phyloP scores from a whole-genome alignment of 2,797 vertebrate species.

The Sebastes nivosus region DNA sequence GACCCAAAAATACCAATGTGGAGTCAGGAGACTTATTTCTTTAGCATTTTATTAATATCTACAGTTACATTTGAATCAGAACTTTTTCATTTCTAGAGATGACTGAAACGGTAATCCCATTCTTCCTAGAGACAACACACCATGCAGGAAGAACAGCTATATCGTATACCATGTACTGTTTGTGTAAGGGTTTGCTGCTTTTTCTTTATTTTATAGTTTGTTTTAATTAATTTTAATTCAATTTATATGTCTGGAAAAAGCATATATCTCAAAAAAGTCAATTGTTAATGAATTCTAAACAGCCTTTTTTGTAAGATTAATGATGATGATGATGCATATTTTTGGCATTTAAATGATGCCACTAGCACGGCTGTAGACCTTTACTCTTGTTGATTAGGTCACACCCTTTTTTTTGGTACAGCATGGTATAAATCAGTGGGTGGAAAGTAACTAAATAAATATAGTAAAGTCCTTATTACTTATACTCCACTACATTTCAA shows the following conservation, averaged over 20 bases:
- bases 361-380: not conserved
- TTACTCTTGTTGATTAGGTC: not conserved
- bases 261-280: not conserved
- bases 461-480: too few species aligned
- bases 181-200: not conserved
- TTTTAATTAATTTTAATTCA: not conserved
- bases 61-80: not conserved
- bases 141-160: not conserved
- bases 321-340: not conserved
- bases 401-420: too few species aligned
- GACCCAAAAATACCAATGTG: slow-evolving; percentile 16
- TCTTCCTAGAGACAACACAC: not conserved
- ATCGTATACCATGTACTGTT: too few species aligned
- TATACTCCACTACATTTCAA: too few species aligned
- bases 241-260: not conserved
- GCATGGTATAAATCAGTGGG: too few species aligned
- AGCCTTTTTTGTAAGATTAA: not conserved
- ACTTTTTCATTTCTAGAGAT: not conserved
- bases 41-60: not conserved
- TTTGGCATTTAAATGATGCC: not conserved
- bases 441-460: too few species aligned
- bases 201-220: not conserved
- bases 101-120: not conserved
- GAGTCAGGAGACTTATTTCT: not conserved
- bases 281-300: not conserved